These are phyloP conservation scores for Pedicia rivosa DNA, from an alignment of 2,888 invertebrate genomes.

Conservation along the genomic window DNA sequence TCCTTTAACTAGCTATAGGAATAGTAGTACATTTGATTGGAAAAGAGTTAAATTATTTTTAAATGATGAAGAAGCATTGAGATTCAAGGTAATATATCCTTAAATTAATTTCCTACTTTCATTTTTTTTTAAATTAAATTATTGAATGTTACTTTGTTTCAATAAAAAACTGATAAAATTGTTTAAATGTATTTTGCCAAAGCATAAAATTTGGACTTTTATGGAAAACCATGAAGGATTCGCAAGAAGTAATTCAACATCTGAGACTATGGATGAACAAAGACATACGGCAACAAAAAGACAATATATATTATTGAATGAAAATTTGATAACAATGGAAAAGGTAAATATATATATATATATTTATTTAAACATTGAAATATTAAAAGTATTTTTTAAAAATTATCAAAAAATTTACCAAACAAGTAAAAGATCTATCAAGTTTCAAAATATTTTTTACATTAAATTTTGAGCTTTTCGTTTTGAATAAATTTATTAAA, in stretches of 20 bases:
- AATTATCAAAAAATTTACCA: no score
- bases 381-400: no score
- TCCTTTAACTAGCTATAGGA: slow-evolving; percentile 44
- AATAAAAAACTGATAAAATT: background rate
- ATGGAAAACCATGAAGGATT: slow-evolving; percentile 42
- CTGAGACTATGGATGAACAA: slow-evolving; percentile 38
- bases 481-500: background rate
- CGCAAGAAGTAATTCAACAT: no score
- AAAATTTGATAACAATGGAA: slow-evolving; percentile 34
- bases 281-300: slow-evolving; percentile 39
- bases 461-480: background rate
- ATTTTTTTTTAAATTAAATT: background rate
- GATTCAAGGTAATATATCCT: slow-evolving; percentile 32
- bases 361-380: no score
- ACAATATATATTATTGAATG: slow-evolving; percentile 46
- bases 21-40: slow-evolving; percentile 50
- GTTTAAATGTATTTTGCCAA: slow-evolving; percentile 15
- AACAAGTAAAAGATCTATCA: no score
- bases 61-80: slow-evolving; percentile 35
- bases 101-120: background rate
- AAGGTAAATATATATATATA: no score
- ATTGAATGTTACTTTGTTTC: background rate
- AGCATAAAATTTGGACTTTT: slow-evolving; percentile 40
- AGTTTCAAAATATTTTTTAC: no score
- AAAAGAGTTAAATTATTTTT: slow-evolving; percentile 38